Percentiles rank a stretch among this genome's conserved stretches.
These are phyloP conservation scores for Galaxias olidus DNA, from an alignment of 2,797 vertebrate species.

Conservation along the genomic window DNA sequence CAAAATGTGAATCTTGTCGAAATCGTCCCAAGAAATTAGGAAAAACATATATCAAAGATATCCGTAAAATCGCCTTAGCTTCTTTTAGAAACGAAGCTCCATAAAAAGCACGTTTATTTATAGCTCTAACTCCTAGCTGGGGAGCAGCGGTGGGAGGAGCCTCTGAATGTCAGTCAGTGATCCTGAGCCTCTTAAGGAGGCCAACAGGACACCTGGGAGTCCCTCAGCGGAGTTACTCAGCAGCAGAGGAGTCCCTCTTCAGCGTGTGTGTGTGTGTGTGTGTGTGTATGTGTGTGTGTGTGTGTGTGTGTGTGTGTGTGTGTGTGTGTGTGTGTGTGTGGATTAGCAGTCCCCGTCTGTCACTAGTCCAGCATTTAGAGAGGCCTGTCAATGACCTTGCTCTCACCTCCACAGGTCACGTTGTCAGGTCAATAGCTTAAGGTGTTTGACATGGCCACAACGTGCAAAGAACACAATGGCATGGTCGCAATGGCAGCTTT, in stretches of 20 bases:
- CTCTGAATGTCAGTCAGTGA: too few relatives aligned
- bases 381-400: slow-evolving; percentile 21
- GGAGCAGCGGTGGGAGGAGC: not conserved
- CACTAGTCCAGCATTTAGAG: slow-evolving; percentile 24
- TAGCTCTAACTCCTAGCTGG: not conserved
- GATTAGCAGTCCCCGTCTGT: slow-evolving; percentile 59
- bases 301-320: not conserved
- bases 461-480: too few relatives aligned
- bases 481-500: too few relatives aligned
- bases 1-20: not conserved
- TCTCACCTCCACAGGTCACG: slow-evolving; percentile 24
- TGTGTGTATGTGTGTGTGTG: not conserved
- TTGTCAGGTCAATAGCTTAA: slow-evolving; percentile 36
- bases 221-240: too few relatives aligned
- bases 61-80: too few relatives aligned
- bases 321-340: slow-evolving; percentile 19
- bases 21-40: too few relatives aligned
- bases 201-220: slow-evolving; percentile 38
- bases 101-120: not conserved
- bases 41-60: too few relatives aligned
- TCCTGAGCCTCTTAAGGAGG: slow-evolving; percentile 46
- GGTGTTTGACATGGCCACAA: too few relatives aligned
- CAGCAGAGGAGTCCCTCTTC: not conserved
- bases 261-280: not conserved
- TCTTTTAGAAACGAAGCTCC: too few relatives aligned